phyloP scores from a whole-genome alignment of 2,797 vertebrate genomes.

The Salarias fasciatus region DNA sequence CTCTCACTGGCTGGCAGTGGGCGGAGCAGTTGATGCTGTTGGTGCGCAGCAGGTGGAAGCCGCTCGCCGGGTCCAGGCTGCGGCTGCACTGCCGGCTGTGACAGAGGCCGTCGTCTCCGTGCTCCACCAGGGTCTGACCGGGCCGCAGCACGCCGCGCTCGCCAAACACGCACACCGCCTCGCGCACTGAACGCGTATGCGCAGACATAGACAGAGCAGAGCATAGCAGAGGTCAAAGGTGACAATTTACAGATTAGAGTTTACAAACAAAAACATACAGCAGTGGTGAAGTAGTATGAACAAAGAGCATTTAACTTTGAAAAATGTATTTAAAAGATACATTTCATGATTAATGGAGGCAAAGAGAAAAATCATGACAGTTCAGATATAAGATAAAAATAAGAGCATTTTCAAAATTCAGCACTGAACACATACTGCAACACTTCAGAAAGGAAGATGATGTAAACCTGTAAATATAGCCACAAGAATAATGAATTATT shows the following conservation, averaged over 20 bases:
- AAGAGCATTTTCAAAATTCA: no score
- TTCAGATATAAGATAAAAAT: no score
- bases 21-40: slow-evolving; percentile 88
- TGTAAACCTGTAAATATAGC: no score
- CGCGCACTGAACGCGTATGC: slow-evolving; percentile 83
- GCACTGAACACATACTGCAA: no score
- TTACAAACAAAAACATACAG: no score
- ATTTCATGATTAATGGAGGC: no score
- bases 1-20: slow-evolving; percentile 88
- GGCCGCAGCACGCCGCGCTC: slow-evolving; percentile 89
- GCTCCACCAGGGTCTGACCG: slow-evolving; percentile 92
- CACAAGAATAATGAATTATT: no score
- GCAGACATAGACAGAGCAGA: slow-evolving; percentile 3
- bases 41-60: slow-evolving; percentile 87
- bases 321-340: no score
- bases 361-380: no score
- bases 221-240: not conserved
- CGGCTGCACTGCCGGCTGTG: slow-evolving; percentile 87
- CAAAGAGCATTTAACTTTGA: no score
- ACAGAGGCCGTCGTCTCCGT: slow-evolving; percentile 85
- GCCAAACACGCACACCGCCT: slow-evolving; percentile 89
- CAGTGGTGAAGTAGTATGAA: no score
- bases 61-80: slow-evolving; percentile 83
- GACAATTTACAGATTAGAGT: not conserved
- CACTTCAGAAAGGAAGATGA: no score